Conservation (phyloP, 2,888 invertebrate genomes). For the Epiblema foenella region DNA sequence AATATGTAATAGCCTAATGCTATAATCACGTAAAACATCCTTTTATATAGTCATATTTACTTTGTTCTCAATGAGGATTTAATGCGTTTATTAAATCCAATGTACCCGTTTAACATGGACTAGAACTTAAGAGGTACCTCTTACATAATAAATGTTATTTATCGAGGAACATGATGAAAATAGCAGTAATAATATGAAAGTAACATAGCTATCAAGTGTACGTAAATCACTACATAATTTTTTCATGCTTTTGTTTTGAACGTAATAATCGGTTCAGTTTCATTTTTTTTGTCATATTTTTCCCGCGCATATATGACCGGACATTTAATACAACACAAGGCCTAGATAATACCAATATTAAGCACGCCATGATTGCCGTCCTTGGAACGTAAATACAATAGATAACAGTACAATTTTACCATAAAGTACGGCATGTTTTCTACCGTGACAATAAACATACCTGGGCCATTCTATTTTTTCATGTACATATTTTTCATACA, state of each 20-base stretch:
- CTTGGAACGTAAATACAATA: conserved; percentile 37
- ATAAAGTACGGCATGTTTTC: conserved; percentile 27
- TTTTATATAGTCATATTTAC: not conserved
- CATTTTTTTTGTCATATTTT: not conserved
- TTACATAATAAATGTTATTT: not conserved
- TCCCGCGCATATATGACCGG: not conserved
- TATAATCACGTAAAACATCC: not conserved
- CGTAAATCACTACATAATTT: no score
- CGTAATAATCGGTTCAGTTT: conserved; percentile 8
- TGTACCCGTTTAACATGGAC: not conserved
- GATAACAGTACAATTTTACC: conserved; percentile 39
- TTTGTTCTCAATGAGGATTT: not conserved
- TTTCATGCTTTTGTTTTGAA: not conserved
- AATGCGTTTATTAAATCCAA: not conserved
- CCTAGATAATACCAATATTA: conserved; percentile 40
- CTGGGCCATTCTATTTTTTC: no score
- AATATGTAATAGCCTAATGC: no score
- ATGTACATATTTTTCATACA: no score
- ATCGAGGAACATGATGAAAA: not conserved
- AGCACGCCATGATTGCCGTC: conserved; percentile 31
- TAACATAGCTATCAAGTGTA: not conserved
- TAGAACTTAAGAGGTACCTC: not conserved
- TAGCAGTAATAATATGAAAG: not conserved
- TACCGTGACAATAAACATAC: conserved; percentile 17
- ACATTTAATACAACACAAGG: conserved; percentile 15